phyloP scores from a whole-genome alignment of 2,888 invertebrate genomes.

The Fabriciana adippe region DNA sequence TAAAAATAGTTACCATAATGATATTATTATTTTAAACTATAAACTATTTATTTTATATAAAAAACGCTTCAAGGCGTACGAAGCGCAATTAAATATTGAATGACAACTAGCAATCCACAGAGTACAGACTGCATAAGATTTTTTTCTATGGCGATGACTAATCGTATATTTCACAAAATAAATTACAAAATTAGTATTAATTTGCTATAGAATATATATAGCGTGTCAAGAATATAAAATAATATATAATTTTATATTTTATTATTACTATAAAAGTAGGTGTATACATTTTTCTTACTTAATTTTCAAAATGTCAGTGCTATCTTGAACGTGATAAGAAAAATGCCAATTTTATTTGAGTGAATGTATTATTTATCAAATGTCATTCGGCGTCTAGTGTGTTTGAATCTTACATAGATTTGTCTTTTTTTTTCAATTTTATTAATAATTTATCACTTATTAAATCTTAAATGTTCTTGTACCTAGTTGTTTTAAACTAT shows the following conservation, averaged over 20 bases:
- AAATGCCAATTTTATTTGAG: too few relatives aligned
- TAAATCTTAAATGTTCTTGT: not conserved
- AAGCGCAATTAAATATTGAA: slow-evolving; percentile 72
- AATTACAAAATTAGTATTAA: slow-evolving; percentile 2
- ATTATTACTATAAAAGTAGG: not conserved
- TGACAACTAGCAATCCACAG: slow-evolving; percentile 57
- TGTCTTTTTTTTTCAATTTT: slow-evolving; percentile 7
- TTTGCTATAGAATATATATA: too few relatives aligned
- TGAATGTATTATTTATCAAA: slow-evolving; percentile 28
- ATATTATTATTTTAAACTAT: slow-evolving; percentile 62
- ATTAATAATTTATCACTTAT: not conserved
- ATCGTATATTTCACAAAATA: slow-evolving; percentile 17
- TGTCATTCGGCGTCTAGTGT: slow-evolving; percentile 40
- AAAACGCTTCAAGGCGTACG: slow-evolving; percentile 75
- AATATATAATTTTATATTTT: not conserved
- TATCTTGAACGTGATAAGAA: too few relatives aligned
- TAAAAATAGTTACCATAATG: slow-evolving; percentile 66
- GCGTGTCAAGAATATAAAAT: too few relatives aligned
- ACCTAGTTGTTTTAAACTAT: not conserved
- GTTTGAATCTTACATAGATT: slow-evolving; percentile 14
- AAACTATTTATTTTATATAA: slow-evolving; percentile 66
- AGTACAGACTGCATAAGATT: slow-evolving; percentile 28
- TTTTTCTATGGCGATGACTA: slow-evolving; percentile 31
- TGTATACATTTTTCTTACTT: not conserved
- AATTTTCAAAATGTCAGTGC: not conserved